These are phyloP conservation scores for Cephus spinipes DNA, from an alignment of 2,888 invertebrate species.

Conservation along the genomic window DNA sequence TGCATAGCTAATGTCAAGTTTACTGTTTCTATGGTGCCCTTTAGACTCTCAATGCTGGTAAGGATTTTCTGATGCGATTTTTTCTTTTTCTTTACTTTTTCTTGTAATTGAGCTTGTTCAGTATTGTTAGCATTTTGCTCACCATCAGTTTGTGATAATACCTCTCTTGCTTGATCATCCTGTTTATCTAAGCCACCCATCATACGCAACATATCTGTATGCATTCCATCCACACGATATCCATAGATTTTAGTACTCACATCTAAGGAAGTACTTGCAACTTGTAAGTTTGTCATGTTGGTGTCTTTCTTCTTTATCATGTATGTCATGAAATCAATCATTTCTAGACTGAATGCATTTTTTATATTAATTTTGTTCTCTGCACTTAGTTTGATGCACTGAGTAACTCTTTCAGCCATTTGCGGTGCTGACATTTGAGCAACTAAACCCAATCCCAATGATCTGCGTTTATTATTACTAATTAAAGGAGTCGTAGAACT, in stretches of 20 bases:
- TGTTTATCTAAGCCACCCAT: slow-evolving; percentile 74
- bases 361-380: slow-evolving; percentile 83
- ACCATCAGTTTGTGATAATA: neutral
- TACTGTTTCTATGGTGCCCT: slow-evolving; percentile 32
- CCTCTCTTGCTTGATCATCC: slow-evolving; percentile 23
- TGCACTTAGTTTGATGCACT: slow-evolving; percentile 53
- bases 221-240: slow-evolving; percentile 86
- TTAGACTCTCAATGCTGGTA: slow-evolving; percentile 37
- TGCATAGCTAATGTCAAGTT: slow-evolving; percentile 38
- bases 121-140: slow-evolving; percentile 20
- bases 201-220: slow-evolving; percentile 84
- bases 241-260: slow-evolving; percentile 91
- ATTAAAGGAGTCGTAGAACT: neutral
- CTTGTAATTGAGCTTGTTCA: slow-evolving; percentile 24
- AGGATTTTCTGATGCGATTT: slow-evolving; percentile 35
- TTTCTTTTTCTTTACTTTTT: slow-evolving; percentile 38
- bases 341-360: slow-evolving; percentile 88
- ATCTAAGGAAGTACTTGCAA: slow-evolving; percentile 87
- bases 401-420: slow-evolving; percentile 48
- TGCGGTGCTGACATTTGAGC: slow-evolving; percentile 43
- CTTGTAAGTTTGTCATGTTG: slow-evolving; percentile 79
- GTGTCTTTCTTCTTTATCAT: slow-evolving; percentile 79
- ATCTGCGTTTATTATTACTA: slow-evolving; percentile 35
- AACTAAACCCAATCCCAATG: slow-evolving; percentile 41
- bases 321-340: slow-evolving; percentile 87